A percentile compares a stretch with the other conserved stretches of the same genome.
Conservation (phyloP, 1,140 invertebrate species). For the Sitobion miscanthi region DNA sequence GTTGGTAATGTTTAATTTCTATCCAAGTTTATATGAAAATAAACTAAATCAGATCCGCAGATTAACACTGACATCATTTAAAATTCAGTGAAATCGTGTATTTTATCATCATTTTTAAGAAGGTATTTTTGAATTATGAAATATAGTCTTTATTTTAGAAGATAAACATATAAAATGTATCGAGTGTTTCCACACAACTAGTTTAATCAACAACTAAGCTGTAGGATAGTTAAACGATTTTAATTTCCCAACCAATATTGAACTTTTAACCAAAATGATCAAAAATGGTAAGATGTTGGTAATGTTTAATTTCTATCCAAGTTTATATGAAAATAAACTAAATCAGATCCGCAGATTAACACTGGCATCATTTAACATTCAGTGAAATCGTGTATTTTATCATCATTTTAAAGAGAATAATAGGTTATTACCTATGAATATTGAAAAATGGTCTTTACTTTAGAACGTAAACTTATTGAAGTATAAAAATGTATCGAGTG, state of each 20-base stretch:
- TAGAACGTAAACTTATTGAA: not conserved
- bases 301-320: not conserved
- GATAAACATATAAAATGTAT: not conserved
- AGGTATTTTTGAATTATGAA: not conserved
- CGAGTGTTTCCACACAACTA: slow-evolving; percentile 52
- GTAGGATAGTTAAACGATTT: slow-evolving; percentile 45
- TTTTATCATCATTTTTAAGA: slow-evolving; percentile 41
- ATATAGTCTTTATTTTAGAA: not conserved
- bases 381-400: not conserved
- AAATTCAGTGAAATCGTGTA: slow-evolving; percentile 18
- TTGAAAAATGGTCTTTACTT: not conserved
- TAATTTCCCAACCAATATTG: slow-evolving; percentile 43
- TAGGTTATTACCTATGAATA: not conserved
- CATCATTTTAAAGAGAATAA: not conserved
- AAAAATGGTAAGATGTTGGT: slow-evolving; percentile 44
- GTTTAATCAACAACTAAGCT: slow-evolving; percentile 12
- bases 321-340: too few relatives aligned
- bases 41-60: slow-evolving; percentile 55
- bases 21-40: too few relatives aligned
- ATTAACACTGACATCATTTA: slow-evolving; percentile 42
- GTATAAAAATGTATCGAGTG: slow-evolving; percentile 40
- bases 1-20: too few relatives aligned
- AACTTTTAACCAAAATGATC: not conserved
- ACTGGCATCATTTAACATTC: not conserved
- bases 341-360: slow-evolving; percentile 22